Percentiles rank a stretch among this genome's conserved stretches.
Conservation (phyloP, 2,113 vertebrate genomes). For the Ameiurus melas region DNA sequence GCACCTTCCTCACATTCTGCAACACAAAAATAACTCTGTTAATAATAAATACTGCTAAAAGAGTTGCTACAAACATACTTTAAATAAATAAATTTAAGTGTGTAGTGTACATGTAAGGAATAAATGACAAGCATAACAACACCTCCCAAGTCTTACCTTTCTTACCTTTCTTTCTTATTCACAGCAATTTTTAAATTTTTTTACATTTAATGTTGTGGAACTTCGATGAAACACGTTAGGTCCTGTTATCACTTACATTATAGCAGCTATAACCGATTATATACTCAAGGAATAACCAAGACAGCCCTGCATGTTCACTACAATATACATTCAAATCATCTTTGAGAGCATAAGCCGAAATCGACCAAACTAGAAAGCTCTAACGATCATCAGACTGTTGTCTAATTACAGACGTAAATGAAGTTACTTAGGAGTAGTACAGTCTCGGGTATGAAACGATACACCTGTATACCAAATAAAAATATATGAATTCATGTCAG, state of each 20-base stretch:
- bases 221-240: background rate
- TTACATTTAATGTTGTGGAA: background rate
- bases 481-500: background rate
- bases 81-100: too few relatives aligned
- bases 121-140: background rate
- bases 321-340: background rate
- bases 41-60: background rate
- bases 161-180: too few relatives aligned
- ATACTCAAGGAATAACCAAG: background rate
- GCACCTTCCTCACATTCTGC: slow-evolving; percentile 85
- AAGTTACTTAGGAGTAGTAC: background rate
- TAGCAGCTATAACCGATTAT: background rate
- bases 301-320: background rate
- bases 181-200: background rate
- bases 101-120: background rate
- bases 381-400: background rate
- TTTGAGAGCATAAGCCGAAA: background rate
- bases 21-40: slow-evolving; percentile 45
- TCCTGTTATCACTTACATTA: background rate
- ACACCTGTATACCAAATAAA: background rate
- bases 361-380: background rate
- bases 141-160: background rate
- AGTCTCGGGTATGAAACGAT: background rate
- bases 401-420: background rate
- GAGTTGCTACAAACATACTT: background rate